These are phyloP conservation scores for Chorisops tibialis DNA, from an alignment of 2,888 invertebrate species.

Conservation along the genomic window DNA sequence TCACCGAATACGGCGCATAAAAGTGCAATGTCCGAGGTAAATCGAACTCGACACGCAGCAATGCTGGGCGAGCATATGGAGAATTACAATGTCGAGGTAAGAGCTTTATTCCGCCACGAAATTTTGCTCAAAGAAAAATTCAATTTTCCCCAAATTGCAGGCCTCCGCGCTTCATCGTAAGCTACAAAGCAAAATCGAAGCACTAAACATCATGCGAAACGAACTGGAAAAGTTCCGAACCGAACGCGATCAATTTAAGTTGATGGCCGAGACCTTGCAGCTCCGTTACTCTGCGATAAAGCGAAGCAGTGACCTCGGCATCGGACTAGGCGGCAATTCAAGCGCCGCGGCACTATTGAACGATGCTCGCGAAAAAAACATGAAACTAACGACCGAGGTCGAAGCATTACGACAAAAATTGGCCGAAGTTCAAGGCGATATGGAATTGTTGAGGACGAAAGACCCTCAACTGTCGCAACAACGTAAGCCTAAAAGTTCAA, in stretches of 20 bases:
- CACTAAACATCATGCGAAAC: constrained; percentile 70
- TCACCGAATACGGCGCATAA: background rate
- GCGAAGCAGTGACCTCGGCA: constrained; percentile 48
- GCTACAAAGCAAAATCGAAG: constrained; percentile 78
- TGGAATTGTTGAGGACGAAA: constrained; percentile 59
- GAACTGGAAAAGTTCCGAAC: constrained; percentile 75
- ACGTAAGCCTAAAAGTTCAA: constrained; percentile 29
- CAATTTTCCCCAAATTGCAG: constrained; percentile 46
- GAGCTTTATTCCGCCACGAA: constrained; percentile 1
- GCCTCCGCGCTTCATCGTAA: constrained; percentile 66
- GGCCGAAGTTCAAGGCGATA: constrained; percentile 67
- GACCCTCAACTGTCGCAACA: constrained; percentile 58
- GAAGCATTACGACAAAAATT: constrained; percentile 71
- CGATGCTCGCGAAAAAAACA: constrained; percentile 60
- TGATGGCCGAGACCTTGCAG: constrained; percentile 75
- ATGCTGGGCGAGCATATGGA: constrained; percentile 52
- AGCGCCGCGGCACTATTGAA: constrained; percentile 59
- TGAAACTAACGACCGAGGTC: constrained; percentile 56
- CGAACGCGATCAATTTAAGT: constrained; percentile 76
- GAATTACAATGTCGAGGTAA: constrained; percentile 52
- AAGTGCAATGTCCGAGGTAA: constrained; percentile 28
- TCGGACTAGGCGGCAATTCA: constrained; percentile 42
- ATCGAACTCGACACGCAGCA: constrained; percentile 39
- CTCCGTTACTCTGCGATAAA: constrained; percentile 55
- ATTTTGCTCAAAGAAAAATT: background rate